Percentiles rank a stretch among this genome's conserved stretches.
Evolutionary conservation across 2,797 vertebrate genomes (phyloP).

Genomic region (Pitangus sulphuratus): DNA sequence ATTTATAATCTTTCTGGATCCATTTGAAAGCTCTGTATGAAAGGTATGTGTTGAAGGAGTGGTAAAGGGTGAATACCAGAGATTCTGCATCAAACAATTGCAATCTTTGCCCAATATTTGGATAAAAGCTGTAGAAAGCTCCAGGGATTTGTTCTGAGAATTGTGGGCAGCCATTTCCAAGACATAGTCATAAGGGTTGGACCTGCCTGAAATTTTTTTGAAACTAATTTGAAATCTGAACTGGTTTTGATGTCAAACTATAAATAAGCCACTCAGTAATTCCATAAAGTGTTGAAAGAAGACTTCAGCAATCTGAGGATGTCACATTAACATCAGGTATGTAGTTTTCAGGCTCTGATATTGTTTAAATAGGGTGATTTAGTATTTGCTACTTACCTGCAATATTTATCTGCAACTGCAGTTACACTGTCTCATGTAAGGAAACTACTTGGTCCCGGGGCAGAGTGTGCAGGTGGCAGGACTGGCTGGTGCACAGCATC

Average conservation of each 20-base stretch:
- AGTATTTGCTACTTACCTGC: not conserved
- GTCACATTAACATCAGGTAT: rapidly evolving
- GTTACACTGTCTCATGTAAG: not conserved
- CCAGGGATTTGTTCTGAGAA: not conserved
- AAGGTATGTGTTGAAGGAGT: not conserved
- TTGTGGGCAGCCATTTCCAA: not conserved
- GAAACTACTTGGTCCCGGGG: not conserved
- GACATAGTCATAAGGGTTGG: not conserved
- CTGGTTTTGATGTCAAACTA: not conserved
- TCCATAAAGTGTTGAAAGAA: not conserved
- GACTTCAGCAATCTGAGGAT: not conserved
- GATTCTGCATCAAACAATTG: not conserved
- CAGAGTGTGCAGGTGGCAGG: not conserved
- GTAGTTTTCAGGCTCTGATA: not conserved
- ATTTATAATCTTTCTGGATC: not conserved
- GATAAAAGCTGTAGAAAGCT: not conserved
- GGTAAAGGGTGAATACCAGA: not conserved
- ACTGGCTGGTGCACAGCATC: not conserved
- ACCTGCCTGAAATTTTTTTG: not conserved
- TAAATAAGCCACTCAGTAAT: not conserved
- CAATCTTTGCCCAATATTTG: not conserved
- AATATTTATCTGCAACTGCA: not conserved
- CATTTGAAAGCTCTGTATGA: not conserved
- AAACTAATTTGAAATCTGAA: not conserved
- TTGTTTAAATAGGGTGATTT: not conserved